Base-by-base conservation (phyloP, 1,140 invertebrate species). In the Drosophila watanabei region DNA sequence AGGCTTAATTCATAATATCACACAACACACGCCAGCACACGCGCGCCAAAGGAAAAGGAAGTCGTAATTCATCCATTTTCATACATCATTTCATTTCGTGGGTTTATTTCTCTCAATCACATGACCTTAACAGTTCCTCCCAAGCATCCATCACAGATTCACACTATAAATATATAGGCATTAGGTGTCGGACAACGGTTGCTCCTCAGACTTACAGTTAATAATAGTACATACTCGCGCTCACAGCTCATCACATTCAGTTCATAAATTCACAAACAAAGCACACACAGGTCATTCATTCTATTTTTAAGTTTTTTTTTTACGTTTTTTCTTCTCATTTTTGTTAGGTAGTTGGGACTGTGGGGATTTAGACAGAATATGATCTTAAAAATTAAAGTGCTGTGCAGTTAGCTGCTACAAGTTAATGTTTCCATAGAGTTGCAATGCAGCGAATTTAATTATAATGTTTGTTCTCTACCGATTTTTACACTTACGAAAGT, bases 1-100 rank as follows among this genome's bases (percentile, higher is more conserved):
- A 14, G 32, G 63, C 85, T 91, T 91, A 89, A 70, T 88, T 88
- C 70, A 70, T 92, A 92, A 91, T 92, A 92, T 92, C 90, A 92
- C 90, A 92, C 90, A 92, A 84, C 85, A 84, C 82, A 72, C 79
- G 64, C 60, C 71, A 88, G 30, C 79, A 76, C 80, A 89, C 89
- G 65, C 79, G 81, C 89, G 82, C 82, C 78, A 76, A 83, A 76
- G 58, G 72, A 66, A 83, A 79, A 51, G 62, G 65, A 51, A 59
- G 24, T 66, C 13, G 16, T 39, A n/a, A 10, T 14, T 52, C 45
- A 66, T 70, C 61, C 66, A 66, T 18, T 68, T 68, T 39, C 58
- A 68, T 32, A 32, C 65, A 64, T n/a, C 5, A 33, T n/a, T n/a
- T 30, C 0, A n/a, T 52, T 71, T 56, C 37, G 69, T 41, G 57